Evolutionary conservation across 2,888 invertebrate species (phyloP).

Genomic region (Buathra laborator): DNA sequence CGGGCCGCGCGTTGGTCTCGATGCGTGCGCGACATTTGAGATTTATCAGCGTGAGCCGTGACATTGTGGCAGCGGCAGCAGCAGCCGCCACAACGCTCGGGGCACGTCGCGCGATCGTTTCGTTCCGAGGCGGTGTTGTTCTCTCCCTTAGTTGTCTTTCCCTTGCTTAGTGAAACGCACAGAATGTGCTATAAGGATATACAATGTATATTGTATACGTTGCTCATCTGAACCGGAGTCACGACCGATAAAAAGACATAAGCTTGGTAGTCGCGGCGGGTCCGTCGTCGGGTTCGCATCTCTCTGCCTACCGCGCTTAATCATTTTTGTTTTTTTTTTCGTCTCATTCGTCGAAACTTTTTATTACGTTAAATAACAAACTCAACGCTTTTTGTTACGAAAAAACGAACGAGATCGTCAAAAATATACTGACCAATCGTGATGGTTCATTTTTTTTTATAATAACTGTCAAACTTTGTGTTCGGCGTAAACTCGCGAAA

Average conservation of each 20-base stretch:
- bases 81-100: conserved; percentile 11
- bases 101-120: conserved; percentile 1
- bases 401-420: not conserved
- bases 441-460: not conserved
- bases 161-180: not conserved
- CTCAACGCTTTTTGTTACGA: not conserved
- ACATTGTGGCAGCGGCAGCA: conserved; percentile 34
- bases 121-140: not conserved
- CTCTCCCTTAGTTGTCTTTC: not conserved
- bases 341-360: not conserved
- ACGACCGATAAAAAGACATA: conserved; percentile 15
- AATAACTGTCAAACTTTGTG: no score
- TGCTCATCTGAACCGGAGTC: not conserved
- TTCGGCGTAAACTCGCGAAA: not conserved
- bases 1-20: not conserved
- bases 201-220: not conserved
- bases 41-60: conserved; percentile 39
- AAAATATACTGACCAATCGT: not conserved
- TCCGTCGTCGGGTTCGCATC: conserved; percentile 78
- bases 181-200: not conserved
- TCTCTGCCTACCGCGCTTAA: conserved; percentile 63
- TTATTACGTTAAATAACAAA: not conserved
- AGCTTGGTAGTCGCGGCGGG: conserved; percentile 75
- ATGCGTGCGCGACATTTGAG: conserved; percentile 9
- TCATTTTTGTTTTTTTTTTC: not conserved